Evolutionary conservation across 2,113 vertebrate genomes (phyloP), one percentile per base, ranked within the genome.

Genomic region (Callipepla californica): DNA sequence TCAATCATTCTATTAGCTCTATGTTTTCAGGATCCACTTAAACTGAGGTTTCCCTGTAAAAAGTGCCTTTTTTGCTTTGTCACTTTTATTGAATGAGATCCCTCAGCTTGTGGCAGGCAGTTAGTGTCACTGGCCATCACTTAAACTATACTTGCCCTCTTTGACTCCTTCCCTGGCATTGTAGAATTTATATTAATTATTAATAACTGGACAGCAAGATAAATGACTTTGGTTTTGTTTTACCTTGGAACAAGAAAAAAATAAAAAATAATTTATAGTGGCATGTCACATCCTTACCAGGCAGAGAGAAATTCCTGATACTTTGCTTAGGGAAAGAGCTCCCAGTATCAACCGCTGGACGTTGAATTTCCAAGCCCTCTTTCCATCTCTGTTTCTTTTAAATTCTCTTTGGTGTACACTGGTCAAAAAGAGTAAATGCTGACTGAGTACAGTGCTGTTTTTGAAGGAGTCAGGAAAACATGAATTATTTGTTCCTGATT

Each of bases 221-320:
- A 73, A 77, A 91, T 82, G 1, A 62, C 73, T 89, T 79, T 51
- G 53, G 70, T n/a, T 92, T 87, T 80, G 9, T 25, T 80, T 90
- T 92, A 94, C 63, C 55, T 66, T 82, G 75, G 76, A 92, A 89
- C 48, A 89, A 68, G 61, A 73, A 62, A 85, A 92, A 85, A 75
- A 42, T 91, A 87, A 89, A 73, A 91, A 93, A 91, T 85, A 80
- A 91, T 91, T 87, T 87, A 79, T 94, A 67, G 82, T 73, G 55
- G 23, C 32, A 40, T 45, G 67, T 87, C 51, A 69, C 23, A 80
- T 63, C n/a, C 68, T 85, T 65, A 67, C n/a, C 25, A 50, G 58
- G 40, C 66, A 86, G 42, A 84, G 9, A 86, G 84, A 91, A 73
- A 58, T 79, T 68, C 36, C 26, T 59, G 53, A 58, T 13, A 67